These are phyloP conservation scores for human DNA, from an alignment of 2,113 vertebrate genomes.

Conservation along the genomic window GRCh38 chr11:129544501-129545000, in stretches of 20 bases:
- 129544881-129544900: too few species aligned
- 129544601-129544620: background rate
- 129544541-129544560: background rate
- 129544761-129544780: background rate
- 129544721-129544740: background rate
- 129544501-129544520: background rate
- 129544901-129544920: background rate
- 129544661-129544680: background rate
- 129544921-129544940: background rate
- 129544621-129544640: background rate
- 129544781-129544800: background rate
- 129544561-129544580: background rate
- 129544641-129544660: background rate
- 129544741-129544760: background rate
- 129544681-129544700: background rate
- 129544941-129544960: background rate
- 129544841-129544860: background rate
- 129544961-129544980: background rate
- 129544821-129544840: background rate
- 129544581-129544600: background rate
- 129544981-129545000: background rate
- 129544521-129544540: background rate
- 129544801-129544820: background rate
- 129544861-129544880: background rate
- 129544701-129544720: background rate